Evolutionary conservation across 2,113 vertebrate species (phyloP), one percentile per base, ranked within the genome.

Genomic region (Dasypus novemcinctus): DNA sequence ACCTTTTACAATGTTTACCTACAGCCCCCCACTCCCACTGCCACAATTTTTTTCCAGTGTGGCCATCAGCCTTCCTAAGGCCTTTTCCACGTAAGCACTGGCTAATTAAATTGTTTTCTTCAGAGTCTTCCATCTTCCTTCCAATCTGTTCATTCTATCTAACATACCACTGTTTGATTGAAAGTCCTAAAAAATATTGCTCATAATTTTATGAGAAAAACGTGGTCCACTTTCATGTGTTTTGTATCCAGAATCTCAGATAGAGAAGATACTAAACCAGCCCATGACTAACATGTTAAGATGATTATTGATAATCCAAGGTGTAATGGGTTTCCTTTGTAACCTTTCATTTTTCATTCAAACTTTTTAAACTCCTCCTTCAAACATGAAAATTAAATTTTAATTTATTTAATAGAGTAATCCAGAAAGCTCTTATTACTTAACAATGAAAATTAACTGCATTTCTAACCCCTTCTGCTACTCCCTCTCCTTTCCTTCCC

Each of bases 21-120:
- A 2, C 63, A 8, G 1, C 9, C 25, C 1, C 18, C 3, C 13
- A 21, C 23, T 13, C 4, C 25, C 0, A 43, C 13, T 31, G 0
- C n/a, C 4, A 68, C 12, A 13, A 33, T 33, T 5, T 76, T 1
- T 90, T 93, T 74, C 49, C 10, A 59, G 5, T 63, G 7, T 4
- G n/a, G 9, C 69, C 21, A 69, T 52, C 36, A n/a, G 4, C 27
- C 33, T 90, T 59, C 3, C n/a, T 78, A 7, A 72, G 27, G 2
- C 41, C 23, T 91, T 86, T 68, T 7, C 49, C n/a, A n/a, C 5
- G 43, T 33, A 78, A n/a, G 12, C 4, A 38, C 3, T 71, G 14
- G 33, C 1, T 57, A 43, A 52, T 59, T 3, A 54, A 49, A 33
- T 54, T 78, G 2, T 33, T 80, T 90, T 20, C 21, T 76, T 68